These are phyloP conservation scores for Tromatobia lineatoria DNA, from an alignment of 2,888 invertebrate genomes.

Conservation along the genomic window DNA sequence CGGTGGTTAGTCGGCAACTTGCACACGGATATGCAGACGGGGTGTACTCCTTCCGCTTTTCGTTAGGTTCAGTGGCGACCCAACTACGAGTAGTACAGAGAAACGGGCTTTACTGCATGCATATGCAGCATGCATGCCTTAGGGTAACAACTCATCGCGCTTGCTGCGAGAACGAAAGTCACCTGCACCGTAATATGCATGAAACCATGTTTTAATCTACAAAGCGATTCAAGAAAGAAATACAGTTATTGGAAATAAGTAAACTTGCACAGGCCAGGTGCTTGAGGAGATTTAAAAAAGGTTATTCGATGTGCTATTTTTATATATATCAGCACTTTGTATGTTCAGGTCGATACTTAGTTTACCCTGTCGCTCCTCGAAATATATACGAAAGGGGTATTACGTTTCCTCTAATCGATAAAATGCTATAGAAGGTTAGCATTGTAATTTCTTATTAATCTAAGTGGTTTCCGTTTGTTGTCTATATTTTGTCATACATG, in stretches of 20 bases:
- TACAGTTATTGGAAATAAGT: neutral
- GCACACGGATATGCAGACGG: neutral
- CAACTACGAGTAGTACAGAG: constrained; percentile 42
- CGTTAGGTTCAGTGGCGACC: constrained; percentile 44
- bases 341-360: no score
- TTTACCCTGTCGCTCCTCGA: no score
- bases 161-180: constrained; percentile 74
- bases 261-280: no score
- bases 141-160: constrained; percentile 82
- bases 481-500: no score
- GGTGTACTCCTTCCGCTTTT: constrained; percentile 47
- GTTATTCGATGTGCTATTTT: no score
- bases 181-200: constrained; percentile 78
- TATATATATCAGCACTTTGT: no score
- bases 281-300: no score
- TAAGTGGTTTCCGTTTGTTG: no score
- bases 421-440: no score
- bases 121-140: constrained; percentile 83
- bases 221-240: constrained; percentile 60
- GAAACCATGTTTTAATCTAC: constrained; percentile 77
- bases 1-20: constrained; percentile 52
- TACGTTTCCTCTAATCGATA: no score
- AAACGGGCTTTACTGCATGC: constrained; percentile 76
- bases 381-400: no score
- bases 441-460: no score